phyloP scores from a whole-genome alignment of 2,888 invertebrate species.

The Andrena bucephala region DNA sequence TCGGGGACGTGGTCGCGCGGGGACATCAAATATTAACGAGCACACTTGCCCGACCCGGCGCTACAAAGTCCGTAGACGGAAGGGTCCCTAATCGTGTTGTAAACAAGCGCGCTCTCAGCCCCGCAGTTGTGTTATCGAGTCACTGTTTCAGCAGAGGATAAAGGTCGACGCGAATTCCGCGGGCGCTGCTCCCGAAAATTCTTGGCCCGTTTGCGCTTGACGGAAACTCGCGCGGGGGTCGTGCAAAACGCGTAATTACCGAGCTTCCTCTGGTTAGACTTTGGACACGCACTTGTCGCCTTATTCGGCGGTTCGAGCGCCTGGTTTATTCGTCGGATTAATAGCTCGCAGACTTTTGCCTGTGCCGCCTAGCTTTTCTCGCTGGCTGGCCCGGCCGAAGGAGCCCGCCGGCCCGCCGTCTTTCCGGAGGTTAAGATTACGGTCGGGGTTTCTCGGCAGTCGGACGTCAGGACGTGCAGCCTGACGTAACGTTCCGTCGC shows the following conservation, averaged over 20 bases:
- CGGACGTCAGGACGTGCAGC: conserved; percentile 35
- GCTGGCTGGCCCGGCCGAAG: background rate
- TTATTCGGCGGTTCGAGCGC: background rate
- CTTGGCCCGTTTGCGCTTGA: conserved; percentile 16
- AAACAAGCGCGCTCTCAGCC: background rate
- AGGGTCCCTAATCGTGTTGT: conserved; percentile 16
- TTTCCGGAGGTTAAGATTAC: conserved; percentile 27
- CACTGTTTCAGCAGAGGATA: conserved; percentile 21
- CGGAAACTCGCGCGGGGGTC: conserved; percentile 11
- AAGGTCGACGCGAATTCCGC: conserved; percentile 23
- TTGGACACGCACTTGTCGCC: conserved; percentile 4
- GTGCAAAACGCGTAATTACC: conserved; percentile 17
- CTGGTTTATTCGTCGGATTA: background rate
- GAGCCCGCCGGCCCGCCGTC: background rate
- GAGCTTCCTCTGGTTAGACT: conserved; percentile 14
- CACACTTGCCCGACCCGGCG: background rate
- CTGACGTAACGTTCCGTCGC: conserved; percentile 73
- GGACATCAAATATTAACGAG: background rate
- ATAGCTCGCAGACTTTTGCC: background rate
- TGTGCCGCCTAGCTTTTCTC: background rate
- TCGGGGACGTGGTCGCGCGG: background rate
- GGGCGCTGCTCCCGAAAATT: conserved; percentile 9
- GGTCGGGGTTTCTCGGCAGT: conserved; percentile 14
- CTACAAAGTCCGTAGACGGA: conserved; percentile 5
- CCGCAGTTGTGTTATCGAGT: conserved; percentile 17